phyloP scores from a whole-genome alignment of 2,113 vertebrate genomes.

The Hirundichthys speculiger region DNA sequence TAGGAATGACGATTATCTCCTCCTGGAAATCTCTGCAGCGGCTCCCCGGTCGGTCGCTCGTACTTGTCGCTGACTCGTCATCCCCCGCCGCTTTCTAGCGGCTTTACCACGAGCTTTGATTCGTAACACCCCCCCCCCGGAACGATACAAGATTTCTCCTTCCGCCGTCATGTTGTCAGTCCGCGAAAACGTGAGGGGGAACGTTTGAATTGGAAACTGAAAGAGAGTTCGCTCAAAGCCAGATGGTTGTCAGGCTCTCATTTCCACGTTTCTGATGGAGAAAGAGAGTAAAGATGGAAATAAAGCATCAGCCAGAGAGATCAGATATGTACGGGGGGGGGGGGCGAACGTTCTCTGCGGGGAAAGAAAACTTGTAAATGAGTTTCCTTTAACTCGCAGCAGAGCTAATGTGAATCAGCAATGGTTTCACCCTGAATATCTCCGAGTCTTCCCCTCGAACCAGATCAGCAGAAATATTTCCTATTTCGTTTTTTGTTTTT shows the following conservation, averaged over 20 bases:
- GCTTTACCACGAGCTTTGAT: too few species aligned
- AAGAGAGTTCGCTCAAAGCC: slow-evolving; percentile 66
- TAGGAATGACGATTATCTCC: slow-evolving; percentile 75
- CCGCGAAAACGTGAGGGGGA: slow-evolving; percentile 40
- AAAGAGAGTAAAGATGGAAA: slow-evolving; percentile 45
- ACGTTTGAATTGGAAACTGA: slow-evolving; percentile 69
- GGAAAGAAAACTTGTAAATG: slow-evolving; percentile 46
- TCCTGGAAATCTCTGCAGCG: slow-evolving; percentile 36
- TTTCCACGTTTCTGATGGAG: slow-evolving; percentile 50
- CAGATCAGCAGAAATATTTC: slow-evolving; percentile 46
- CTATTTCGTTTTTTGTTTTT: slow-evolving; percentile 23
- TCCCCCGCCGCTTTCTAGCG: too few species aligned
- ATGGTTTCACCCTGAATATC: neutral
- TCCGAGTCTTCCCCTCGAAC: neutral
- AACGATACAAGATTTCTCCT: slow-evolving; percentile 2
- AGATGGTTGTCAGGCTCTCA: slow-evolving; percentile 64
- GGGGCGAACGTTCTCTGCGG: too few species aligned
- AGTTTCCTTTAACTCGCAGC: slow-evolving; percentile 44
- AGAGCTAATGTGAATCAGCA: slow-evolving; percentile 33
- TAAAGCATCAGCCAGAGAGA: slow-evolving; percentile 37
- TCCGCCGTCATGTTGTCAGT: slow-evolving; percentile 50
- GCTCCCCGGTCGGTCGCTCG: slow-evolving; percentile 2
- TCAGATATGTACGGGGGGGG: slow-evolving; percentile 6
- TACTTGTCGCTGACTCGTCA: slow-evolving; percentile 25
- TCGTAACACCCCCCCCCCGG: too few species aligned